Evolutionary conservation across 1,140 invertebrate genomes (phyloP), one percentile per base, ranked within the genome.

Genomic region (Marisa cornuarietis): DNA sequence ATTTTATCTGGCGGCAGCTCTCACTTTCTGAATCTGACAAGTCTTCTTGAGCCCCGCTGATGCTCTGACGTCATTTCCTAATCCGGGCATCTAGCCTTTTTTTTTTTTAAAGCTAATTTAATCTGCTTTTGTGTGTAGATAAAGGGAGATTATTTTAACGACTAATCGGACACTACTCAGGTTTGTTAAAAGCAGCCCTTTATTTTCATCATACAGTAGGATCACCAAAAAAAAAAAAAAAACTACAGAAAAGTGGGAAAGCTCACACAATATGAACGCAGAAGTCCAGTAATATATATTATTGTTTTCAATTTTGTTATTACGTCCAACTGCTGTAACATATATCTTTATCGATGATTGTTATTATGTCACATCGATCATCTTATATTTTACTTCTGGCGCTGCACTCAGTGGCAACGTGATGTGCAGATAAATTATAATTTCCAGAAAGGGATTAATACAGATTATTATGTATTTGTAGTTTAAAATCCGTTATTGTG

Each of bases 31-130:
- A 62, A 51, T 79, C 54, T 72, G 61, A 79, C 69, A 72, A 74
- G 61, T 71, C 31, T 62, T 31, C 78, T 72, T 42, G 26, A 42
- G 31, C 49, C 24, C 51, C 11, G 49, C 20, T 24, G 26, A 24
- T 72, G 24, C 52, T 42, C 65, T 83, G 76, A 83, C 82, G 82
- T 83, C 82, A 83, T 76, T 80, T 83, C 82, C 82, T 69, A 72
- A 80, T 83, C 82, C 82, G 79, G 82, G 74, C 52, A 54, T 52
- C 20, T 51, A 26, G 42, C n/a, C n/a, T n/a, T 76, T 20, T 49
- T 76, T 76, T 58, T 20, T 49, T 74, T 31, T 49, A 26, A 22
- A 62, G 54, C 26, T 24, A 20, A 68, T 24, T 68, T 8, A 26
- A 13, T 26, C 13, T 26, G 13, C n/a, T 13, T 24, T 49, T 51